Percentiles rank a stretch among this genome's conserved stretches.
phyloP scores from a whole-genome alignment of 2,888 invertebrate genomes.

The Melipona bicolor region DNA sequence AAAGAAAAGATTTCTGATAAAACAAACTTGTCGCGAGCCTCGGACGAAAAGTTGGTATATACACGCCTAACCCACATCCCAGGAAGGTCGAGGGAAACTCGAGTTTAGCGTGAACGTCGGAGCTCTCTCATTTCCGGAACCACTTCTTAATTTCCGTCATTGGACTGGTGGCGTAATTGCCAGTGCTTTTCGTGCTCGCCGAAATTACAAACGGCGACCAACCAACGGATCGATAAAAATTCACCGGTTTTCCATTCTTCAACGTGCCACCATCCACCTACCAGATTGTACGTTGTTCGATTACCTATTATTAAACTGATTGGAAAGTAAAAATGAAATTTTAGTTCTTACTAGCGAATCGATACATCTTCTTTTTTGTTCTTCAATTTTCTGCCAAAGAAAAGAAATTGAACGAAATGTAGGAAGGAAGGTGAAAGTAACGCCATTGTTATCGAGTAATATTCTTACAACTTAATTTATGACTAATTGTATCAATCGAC shows the following conservation, averaged over 20 bases:
- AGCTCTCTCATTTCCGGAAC: slow-evolving; percentile 81
- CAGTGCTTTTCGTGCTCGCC: slow-evolving; percentile 45
- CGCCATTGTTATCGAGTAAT: too few relatives aligned
- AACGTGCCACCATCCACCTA: not conserved
- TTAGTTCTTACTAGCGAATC: too few relatives aligned
- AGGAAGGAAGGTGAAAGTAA: too few relatives aligned
- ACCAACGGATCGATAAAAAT: slow-evolving; percentile 25
- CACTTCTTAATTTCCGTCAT: slow-evolving; percentile 71
- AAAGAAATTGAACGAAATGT: too few relatives aligned
- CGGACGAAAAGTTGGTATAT: slow-evolving; percentile 24
- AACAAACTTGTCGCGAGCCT: slow-evolving; percentile 19
- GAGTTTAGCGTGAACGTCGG: slow-evolving; percentile 69
- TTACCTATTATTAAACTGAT: too few relatives aligned
- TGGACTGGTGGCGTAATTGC: slow-evolving; percentile 54
- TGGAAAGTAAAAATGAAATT: too few relatives aligned
- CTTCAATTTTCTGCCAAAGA: too few relatives aligned
- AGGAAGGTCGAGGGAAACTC: slow-evolving; percentile 65
- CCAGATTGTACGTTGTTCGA: too few relatives aligned
- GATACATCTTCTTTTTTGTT: too few relatives aligned
- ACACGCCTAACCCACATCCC: slow-evolving; percentile 71
- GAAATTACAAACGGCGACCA: slow-evolving; percentile 48
- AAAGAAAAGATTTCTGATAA: not conserved
- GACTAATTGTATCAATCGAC: too few relatives aligned
- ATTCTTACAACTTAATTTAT: too few relatives aligned
- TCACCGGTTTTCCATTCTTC: slow-evolving; percentile 25